Percentiles rank a stretch among this genome's conserved stretches.
phyloP scores from a whole-genome alignment of 1,140 invertebrate species.

The Cepaea nemoralis region DNA sequence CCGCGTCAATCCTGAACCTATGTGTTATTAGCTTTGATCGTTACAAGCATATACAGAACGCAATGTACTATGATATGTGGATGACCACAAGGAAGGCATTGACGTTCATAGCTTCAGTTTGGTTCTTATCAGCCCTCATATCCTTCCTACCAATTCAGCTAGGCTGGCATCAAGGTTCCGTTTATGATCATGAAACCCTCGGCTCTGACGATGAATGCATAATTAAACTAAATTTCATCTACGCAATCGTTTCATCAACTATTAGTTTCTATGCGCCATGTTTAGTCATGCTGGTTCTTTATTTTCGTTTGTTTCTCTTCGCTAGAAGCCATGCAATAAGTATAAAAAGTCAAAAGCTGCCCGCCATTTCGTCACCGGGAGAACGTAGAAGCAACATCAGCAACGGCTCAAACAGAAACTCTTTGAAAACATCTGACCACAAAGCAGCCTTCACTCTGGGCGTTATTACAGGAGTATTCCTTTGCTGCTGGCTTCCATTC shows the following conservation, averaged over 20 bases:
- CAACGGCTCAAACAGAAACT: constrained; percentile 53
- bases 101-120: constrained; percentile 93
- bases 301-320: constrained; percentile 89
- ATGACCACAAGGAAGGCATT: constrained; percentile 85
- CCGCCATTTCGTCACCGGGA: constrained; percentile 42
- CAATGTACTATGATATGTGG: constrained; percentile 95
- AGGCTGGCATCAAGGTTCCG: constrained; percentile 80
- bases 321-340: constrained; percentile 97
- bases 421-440: constrained; percentile 85
- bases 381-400: constrained; percentile 76
- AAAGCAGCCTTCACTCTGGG: constrained; percentile 94
- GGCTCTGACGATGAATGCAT: constrained; percentile 60
- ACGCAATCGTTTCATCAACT: constrained; percentile 96
- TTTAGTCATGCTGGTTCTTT: constrained; percentile 91
- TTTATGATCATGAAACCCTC: constrained; percentile 53
- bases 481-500: constrained; percentile 94
- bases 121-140: constrained; percentile 93
- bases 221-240: constrained; percentile 82
- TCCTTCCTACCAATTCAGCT: constrained; percentile 96
- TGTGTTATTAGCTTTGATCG: constrained; percentile 97
- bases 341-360: constrained; percentile 78
- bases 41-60: constrained; percentile 98
- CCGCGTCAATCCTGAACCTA: constrained; percentile 96
- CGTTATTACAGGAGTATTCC: constrained; percentile 92
- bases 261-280: constrained; percentile 97